Conservation (phyloP, 2,113 vertebrate genomes). For the Columbina picui region DNA sequence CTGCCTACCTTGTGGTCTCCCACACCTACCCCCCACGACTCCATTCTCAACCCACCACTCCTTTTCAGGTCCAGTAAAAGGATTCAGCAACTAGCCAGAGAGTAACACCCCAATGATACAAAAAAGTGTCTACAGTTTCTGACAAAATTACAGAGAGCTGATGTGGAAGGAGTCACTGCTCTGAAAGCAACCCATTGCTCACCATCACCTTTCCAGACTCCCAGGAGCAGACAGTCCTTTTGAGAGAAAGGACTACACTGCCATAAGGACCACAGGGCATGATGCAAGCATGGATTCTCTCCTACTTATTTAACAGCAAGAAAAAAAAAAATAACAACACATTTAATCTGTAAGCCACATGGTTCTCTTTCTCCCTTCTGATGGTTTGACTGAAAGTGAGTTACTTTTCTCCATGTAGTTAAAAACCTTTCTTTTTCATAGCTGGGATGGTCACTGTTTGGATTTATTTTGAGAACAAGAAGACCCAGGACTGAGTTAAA, state of each 20-base stretch:
- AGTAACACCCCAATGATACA: neutral
- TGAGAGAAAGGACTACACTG: neutral
- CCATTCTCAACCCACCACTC: neutral
- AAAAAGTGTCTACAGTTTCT: neutral
- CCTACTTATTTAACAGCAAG: neutral
- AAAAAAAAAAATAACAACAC: no score
- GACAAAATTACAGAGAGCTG: neutral
- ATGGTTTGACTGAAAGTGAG: no score
- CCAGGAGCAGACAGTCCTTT: neutral
- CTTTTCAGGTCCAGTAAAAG: neutral
- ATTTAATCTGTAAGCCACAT: neutral
- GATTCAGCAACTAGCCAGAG: neutral
- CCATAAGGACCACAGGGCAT: neutral
- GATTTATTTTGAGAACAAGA: no score
- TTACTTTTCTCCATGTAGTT: no score
- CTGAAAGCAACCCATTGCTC: neutral
- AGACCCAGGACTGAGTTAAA: no score
- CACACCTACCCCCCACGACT: neutral
- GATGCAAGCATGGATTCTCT: neutral
- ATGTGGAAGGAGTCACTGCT: neutral
- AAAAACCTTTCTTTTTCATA: no score
- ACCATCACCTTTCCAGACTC: rapidly evolving
- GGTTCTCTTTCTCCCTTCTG: neutral
- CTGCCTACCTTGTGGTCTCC: neutral
- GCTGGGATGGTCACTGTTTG: no score